These are phyloP conservation scores for Amphipoea oculea DNA, from an alignment of 2,888 invertebrate species.

Conservation along the genomic window DNA sequence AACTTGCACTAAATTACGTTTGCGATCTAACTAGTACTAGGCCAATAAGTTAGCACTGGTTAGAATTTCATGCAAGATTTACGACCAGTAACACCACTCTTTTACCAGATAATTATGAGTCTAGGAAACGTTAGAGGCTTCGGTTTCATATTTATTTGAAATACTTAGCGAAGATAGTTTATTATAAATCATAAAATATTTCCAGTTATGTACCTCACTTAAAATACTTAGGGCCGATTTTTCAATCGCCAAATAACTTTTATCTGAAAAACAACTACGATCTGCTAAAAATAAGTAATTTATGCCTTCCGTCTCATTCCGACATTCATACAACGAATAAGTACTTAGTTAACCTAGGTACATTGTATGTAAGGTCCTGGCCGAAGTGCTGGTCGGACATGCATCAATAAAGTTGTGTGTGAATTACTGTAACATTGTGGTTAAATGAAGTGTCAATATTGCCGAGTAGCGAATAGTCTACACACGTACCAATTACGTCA, in stretches of 20 bases:
- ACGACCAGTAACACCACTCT: slow-evolving; percentile 40
- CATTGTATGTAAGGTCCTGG: neutral
- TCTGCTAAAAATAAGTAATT: too few species aligned
- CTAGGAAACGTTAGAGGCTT: slow-evolving; percentile 26
- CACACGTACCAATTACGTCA: neutral
- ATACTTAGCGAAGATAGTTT: slow-evolving; percentile 2
- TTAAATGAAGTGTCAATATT: slow-evolving; percentile 13
- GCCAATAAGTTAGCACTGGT: slow-evolving; percentile 38
- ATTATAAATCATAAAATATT: slow-evolving; percentile 3
- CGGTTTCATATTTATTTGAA: slow-evolving; percentile 48
- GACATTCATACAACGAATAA: neutral
- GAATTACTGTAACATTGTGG: slow-evolving; percentile 7
- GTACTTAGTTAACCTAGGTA: neutral
- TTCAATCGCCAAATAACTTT: neutral
- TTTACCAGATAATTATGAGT: slow-evolving; percentile 40
- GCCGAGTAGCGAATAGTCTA: neutral
- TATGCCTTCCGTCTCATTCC: neutral
- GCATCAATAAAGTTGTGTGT: slow-evolving; percentile 18
- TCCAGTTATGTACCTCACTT: neutral
- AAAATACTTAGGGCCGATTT: neutral
- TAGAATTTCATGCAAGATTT: slow-evolving; percentile 52
- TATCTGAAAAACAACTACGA: neutral
- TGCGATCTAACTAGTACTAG: slow-evolving; percentile 16
- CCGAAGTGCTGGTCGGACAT: neutral
- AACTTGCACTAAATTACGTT: slow-evolving; percentile 19